These are phyloP conservation scores for Actenoides hombroni DNA, from an alignment of 2,113 vertebrate genomes.

Conservation along the genomic window DNA sequence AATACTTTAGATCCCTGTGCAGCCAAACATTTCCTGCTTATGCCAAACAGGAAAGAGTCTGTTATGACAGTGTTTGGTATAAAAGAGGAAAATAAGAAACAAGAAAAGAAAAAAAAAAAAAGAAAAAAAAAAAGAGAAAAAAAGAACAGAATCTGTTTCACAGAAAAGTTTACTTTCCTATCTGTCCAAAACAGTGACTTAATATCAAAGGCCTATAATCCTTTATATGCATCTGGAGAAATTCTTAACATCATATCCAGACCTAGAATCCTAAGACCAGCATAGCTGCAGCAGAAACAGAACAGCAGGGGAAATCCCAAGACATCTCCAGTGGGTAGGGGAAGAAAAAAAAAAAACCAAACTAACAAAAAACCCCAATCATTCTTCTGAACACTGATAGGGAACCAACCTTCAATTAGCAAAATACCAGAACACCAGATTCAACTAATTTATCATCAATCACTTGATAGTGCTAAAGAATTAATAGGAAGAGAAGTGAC, in stretches of 20 bases:
- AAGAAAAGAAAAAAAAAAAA: neutral
- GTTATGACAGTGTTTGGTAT: neutral
- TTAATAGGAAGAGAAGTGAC: neutral
- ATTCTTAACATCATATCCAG: neutral
- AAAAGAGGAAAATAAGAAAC: neutral
- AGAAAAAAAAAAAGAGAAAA: neutral
- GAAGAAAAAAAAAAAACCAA: no score
- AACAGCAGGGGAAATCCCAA: neutral
- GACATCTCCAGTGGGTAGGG: neutral
- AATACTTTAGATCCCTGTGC: slow-evolving; percentile 16
- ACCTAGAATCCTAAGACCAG: neutral
- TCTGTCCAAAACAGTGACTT: neutral
- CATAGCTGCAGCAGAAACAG: neutral
- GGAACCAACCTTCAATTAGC: neutral
- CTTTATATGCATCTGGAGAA: neutral
- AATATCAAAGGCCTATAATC: neutral
- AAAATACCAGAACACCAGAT: neutral
- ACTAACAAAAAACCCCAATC: neutral
- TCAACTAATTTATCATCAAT: neutral
- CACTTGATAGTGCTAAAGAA: neutral
- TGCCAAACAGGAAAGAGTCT: neutral
- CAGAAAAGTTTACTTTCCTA: neutral
- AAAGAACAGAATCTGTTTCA: neutral
- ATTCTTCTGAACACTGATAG: neutral
- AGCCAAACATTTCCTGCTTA: slow-evolving; percentile 30